Percentiles rank a stretch among this genome's conserved stretches.
phyloP scores from a whole-genome alignment of 2,113 vertebrate genomes.

The Cinclus mexicanus region DNA sequence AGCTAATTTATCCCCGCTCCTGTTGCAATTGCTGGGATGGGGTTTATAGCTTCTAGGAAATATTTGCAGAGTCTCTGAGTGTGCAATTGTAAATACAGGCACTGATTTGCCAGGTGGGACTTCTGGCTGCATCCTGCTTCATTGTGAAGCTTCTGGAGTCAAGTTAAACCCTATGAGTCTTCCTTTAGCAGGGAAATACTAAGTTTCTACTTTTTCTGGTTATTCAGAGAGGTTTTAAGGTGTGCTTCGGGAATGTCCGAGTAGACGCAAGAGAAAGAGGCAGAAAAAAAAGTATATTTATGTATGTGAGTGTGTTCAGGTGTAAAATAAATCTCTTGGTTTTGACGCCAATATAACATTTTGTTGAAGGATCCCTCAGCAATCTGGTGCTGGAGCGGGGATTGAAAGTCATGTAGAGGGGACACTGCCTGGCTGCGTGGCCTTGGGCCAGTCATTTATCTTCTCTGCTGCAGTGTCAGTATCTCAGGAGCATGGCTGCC shows the following conservation, averaged over 20 bases:
- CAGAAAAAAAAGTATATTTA: neutral
- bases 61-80: neutral
- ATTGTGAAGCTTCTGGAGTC: neutral
- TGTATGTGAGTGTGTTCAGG: neutral
- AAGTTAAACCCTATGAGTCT: neutral
- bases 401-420: slow-evolving; percentile 6
- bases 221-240: neutral
- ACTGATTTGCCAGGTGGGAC: neutral
- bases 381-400: neutral
- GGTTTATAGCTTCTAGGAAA: slow-evolving; percentile 3
- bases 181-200: rapidly evolving
- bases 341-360: neutral
- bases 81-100: neutral
- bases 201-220: neutral
- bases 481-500: neutral
- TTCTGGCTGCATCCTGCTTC: neutral
- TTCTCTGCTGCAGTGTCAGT: neutral
- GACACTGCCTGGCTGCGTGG: neutral
- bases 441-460: neutral
- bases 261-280: neutral
- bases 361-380: neutral
- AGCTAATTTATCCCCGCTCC: neutral
- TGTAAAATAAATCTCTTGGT: neutral
- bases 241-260: neutral
- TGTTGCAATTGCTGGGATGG: neutral